These are phyloP conservation scores for Danio jaintianensis DNA, from an alignment of 2,797 vertebrate genomes.

Conservation along the genomic window DNA sequence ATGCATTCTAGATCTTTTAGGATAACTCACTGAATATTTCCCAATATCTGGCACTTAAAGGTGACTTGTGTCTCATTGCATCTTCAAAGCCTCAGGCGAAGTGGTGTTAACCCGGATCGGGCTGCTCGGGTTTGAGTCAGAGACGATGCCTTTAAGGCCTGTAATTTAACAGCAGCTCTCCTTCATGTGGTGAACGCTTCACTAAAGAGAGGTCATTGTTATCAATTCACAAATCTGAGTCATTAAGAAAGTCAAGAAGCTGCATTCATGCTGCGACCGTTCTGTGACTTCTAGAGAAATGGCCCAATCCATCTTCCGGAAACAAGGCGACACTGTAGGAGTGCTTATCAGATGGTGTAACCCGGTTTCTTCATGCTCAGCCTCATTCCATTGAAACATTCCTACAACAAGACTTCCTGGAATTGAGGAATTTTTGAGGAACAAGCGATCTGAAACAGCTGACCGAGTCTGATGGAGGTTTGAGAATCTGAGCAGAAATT, in stretches of 20 bases:
- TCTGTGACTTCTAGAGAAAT: conserved; percentile 68
- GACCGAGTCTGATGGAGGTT: neutral
- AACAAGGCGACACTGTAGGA: conserved; percentile 68
- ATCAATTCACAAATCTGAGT: conserved; percentile 80
- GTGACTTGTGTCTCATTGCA: conserved; percentile 43
- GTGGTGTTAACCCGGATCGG: conserved; percentile 60
- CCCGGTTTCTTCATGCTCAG: conserved; percentile 55
- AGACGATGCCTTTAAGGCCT: conserved; percentile 70
- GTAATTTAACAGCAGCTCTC: conserved; percentile 71
- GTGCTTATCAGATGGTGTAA: conserved; percentile 72
- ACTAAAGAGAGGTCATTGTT: conserved; percentile 76
- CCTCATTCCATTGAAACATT: conserved; percentile 43
- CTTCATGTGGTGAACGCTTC: conserved; percentile 80
- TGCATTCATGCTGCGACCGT: conserved; percentile 73
- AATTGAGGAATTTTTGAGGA: conserved; percentile 63
- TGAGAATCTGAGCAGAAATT: neutral
- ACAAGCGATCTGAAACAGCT: neutral
- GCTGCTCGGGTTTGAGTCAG: conserved; percentile 68
- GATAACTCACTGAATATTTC: conserved; percentile 37
- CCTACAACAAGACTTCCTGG: conserved; percentile 67
- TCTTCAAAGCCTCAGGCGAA: conserved; percentile 40
- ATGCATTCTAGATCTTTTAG: conserved; percentile 13
- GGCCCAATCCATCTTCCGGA: conserved; percentile 78
- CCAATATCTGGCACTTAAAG: conserved; percentile 22
- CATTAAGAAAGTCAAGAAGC: conserved; percentile 71